Evolutionary conservation across 1,140 invertebrate species (phyloP), one percentile per base, ranked within the genome.

Genomic region (Phymorhynchus buccinoides): DNA sequence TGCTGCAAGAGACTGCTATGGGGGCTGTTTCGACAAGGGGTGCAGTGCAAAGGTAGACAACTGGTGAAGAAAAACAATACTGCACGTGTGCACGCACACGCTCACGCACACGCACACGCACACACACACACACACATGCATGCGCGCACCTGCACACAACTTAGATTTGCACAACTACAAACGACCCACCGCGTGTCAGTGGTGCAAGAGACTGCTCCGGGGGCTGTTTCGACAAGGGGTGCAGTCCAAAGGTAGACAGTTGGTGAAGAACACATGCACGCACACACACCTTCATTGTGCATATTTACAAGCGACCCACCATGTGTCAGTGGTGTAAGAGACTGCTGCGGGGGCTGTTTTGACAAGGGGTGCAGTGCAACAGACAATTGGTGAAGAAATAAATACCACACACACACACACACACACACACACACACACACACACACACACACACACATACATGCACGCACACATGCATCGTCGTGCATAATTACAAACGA

Each of bases 301-400:
- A 97, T 96, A 95, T 95, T 56, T 99, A 99, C 94, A 98, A 97
- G 30, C 95, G 97, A 66, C 99, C 98, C 32, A 99, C 99, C 0
- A 96, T 99, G 22, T 99, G 99, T 93, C 97, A 98, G 89, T 95
- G 96, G 92, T 99, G 98, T 94, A 98, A 98, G 93, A 98, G 98
- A 94, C 95, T 99, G 88, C 95, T 99, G 37, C 96, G 97, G 90
- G 98, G 98, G 1, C 95, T 99, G 75, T 99, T 99, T 93, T 97
- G 98, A 91, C 99, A 99, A 94, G 97, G 99, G 71, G 93, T 99
- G 83, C 98, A 99, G 93, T 99, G 99, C 93, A 97, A 98, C 94
- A 84, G 79, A n/a, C n/a, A n/a, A n/a, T n/a, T n/a, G n/a, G n/a
- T n/a, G n/a, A n/a, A n/a, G n/a, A n/a, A n/a, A n/a, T n/a, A n/a